Base-by-base conservation (phyloP, 2,797 vertebrate species). In the Gymnoscopelus microlampas region DNA sequence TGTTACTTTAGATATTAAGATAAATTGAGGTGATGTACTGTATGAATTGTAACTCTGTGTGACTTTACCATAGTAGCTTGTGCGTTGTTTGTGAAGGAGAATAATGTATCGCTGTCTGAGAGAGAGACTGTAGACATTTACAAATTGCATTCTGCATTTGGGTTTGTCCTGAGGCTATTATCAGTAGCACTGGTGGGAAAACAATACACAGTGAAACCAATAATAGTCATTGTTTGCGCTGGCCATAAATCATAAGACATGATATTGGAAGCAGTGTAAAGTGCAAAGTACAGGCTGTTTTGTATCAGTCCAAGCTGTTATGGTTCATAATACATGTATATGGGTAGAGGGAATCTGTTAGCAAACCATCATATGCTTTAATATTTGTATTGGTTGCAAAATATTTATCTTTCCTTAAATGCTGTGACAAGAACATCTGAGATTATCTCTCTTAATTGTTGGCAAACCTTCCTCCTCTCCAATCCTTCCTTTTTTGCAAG, bases 231-330 rank as follows among this genome's bases (percentile, higher is more conserved):
- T 81, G 80, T 86, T 79, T 77, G 68, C 58, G 66, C n/a, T 5
- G 13, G 53, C 65, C 61, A 74, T 77, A 77, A 83, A 82, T 81
- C 69, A 72, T 2, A 32, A 23, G 51, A 58, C 59, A 4, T 63
- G 26, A 66, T 66, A 68, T 26, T 68, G 50, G 15, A 61, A 29
- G 39, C 23, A 66, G 61, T 61, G 71, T 70, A 13, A 63, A 65
- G 83, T 59, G 50, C 66, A 85, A 85, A 82, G 79, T 75, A 19
- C 65, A 71, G 57, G n/a, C 13, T 70, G 60, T 71, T 62, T 62
- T 53, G 55, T 32, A 29, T 32, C 15, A 50, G 1, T 51, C 32
- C 60, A 65, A 13, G 53, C 19, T 63, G 12, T 51, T 74, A 5
- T 80, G 58, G 70, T 44, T 80, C 53, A 65, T 1, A 56, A 3